Evolutionary conservation across 2,888 invertebrate genomes (phyloP), one percentile per base, ranked within the genome.

Genomic region (Oscheius onirici): DNA sequence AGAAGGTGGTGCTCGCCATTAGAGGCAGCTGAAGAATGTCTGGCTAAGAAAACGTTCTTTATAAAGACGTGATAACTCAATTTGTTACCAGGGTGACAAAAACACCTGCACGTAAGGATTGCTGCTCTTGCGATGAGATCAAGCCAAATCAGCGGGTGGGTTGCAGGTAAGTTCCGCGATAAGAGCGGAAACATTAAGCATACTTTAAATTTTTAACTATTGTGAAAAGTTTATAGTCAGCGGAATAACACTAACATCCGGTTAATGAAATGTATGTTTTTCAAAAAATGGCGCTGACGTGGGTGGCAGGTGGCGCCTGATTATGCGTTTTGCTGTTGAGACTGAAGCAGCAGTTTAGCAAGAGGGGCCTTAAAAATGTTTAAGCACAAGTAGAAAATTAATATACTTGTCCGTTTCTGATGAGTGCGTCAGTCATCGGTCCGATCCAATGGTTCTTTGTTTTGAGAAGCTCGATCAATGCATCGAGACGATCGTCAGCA

Each of bases 381-480:
- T n/a, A 15, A 46, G 24, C 22, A 10, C 13, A 54, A 46, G 40
- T 10, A 49, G 34, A 51, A 34, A 15, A 20, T 20, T 13, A 5
- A 0, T 28, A 6, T 60, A 68, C 78, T 67, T 84, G 80, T 28
- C 84, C 84, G 63, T 82, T 83, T 61, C 85, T 68, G 43, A 85
- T 85, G 20, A 85, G 69, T 3, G 85, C 82, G 57, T 85, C 85
- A 26, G 83, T 82, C 54, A 85, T 61, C 28, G 84, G 83, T 40
- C 82, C 83, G 8, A 82, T 60, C 85, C 85, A 85, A 65, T 85
- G 81, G 71, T 83, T 84, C 70, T 85, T 85, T 20, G 83, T 84
- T 67, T 83, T 84, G 24, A 85, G 73, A 65, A 85, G 76, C 46
- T 80, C 84, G 61, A 85, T 85, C 13, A 85, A 71, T 28, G 80